phyloP scores from a whole-genome alignment of 2,888 invertebrate species.

The Ptilodon capucinus region DNA sequence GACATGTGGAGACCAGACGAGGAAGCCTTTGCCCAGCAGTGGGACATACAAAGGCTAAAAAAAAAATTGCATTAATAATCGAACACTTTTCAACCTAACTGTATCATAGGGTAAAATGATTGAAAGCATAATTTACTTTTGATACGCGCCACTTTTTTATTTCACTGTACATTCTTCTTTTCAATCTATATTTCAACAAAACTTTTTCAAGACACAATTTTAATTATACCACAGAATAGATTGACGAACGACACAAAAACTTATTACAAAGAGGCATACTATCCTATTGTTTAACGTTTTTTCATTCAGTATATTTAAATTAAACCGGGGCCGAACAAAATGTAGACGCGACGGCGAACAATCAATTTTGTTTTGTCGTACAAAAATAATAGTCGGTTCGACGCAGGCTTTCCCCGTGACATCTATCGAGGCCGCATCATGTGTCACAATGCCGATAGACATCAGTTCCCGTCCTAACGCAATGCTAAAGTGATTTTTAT shows the following conservation, averaged over 20 bases:
- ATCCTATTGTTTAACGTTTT: slow-evolving; percentile 13
- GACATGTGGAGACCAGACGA: too few species aligned
- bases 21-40: too few species aligned
- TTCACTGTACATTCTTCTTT: background rate
- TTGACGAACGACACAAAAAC: background rate
- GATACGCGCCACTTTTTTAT: background rate
- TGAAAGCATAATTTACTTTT: too few species aligned
- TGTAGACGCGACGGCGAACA: slow-evolving; percentile 44
- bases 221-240: slow-evolving; percentile 2
- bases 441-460: slow-evolving; percentile 76
- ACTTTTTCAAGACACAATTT: background rate
- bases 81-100: too few species aligned
- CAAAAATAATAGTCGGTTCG: slow-evolving; percentile 75
- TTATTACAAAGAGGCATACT: background rate
- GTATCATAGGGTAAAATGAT: too few species aligned
- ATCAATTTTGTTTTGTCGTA: slow-evolving; percentile 76
- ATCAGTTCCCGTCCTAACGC: slow-evolving; percentile 75
- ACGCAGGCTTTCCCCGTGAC: slow-evolving; percentile 70
- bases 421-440: slow-evolving; percentile 74
- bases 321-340: slow-evolving; percentile 38
- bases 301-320: slow-evolving; percentile 30
- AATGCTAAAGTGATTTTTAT: slow-evolving; percentile 81
- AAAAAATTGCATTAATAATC: too few species aligned
- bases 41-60: too few species aligned
- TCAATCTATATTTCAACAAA: background rate